Conservation (phyloP, 2,113 vertebrate genomes). For the Nannospalax galili region DNA sequence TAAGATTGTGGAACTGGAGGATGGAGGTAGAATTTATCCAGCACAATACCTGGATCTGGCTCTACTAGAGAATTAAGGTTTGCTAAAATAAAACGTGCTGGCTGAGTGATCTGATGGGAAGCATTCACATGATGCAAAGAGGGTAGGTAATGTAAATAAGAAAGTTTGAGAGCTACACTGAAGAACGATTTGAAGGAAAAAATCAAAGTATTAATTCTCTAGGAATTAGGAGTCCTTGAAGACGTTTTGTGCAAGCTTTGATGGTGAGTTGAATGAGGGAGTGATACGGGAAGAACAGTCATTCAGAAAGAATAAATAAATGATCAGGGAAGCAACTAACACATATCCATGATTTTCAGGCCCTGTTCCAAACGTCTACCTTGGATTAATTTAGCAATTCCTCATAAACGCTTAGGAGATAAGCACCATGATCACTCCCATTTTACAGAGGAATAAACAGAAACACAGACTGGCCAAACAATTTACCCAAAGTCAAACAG, state of each 20-base stretch:
- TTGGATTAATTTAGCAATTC: background rate
- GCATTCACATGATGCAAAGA: background rate
- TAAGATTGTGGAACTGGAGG: background rate
- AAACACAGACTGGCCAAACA: background rate
- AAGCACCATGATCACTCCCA: background rate
- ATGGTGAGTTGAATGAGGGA: background rate
- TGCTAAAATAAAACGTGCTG: background rate
- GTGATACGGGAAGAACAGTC: background rate
- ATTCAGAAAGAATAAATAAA: background rate
- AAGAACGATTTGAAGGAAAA: background rate
- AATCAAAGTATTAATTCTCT: background rate
- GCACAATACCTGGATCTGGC: background rate
- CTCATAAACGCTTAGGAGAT: background rate
- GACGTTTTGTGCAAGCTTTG: background rate
- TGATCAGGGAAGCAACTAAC: background rate
- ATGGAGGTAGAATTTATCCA: background rate
- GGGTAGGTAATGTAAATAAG: background rate
- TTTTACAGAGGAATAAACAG: slow-evolving; percentile 2
- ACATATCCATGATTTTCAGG: background rate
- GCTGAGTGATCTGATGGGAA: background rate
- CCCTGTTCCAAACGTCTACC: background rate
- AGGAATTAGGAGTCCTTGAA: background rate
- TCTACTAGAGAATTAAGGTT: background rate
- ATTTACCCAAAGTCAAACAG: background rate
- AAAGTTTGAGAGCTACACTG: background rate